Base-by-base conservation (phyloP, 2,797 vertebrate genomes). In the Sandelia bainsii region DNA sequence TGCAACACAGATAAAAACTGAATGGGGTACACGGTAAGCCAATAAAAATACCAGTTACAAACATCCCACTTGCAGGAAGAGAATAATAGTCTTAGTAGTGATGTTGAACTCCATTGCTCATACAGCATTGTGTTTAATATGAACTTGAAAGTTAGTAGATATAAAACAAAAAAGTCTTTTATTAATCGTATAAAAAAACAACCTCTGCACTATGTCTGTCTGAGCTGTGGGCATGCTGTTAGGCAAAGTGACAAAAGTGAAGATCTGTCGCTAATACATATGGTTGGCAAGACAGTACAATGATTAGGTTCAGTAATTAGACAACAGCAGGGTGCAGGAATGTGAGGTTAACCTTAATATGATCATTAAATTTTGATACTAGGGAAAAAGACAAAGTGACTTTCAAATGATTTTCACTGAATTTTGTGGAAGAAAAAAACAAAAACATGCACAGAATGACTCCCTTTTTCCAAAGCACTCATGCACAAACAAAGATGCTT, bases 41-140 rank as follows among this genome's bases (percentile, higher is more conserved):
- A 64, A 71, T 44, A 50, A 63, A 72, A 79, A 52, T 13, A 29
- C 2, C 16, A 58, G 12, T 59, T 40, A 40, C 3, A 57, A 34
- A 66, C 54, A 46, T 8, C 19, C n/a, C 13, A 59, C 34, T 34
- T 34, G 13, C 34, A 56, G 3, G 1, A 25, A 8, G 8, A 61
- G 13, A 68, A 46, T 23, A 54, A 51, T 6, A 20, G 13, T 58
- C 19, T 3, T 40, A 23, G 19, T 5, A n/a, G 62, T 23, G n/a
- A 40, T 20, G 20, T 9, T 62, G 10, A 45, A 51, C 12, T 40
- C n/a, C n/a, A 34, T 74, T 56, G n/a, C 25, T 71, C 58, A 49
- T 19, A 19, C 52, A 3, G 29, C 7, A 29, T 29, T 29, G 29
- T 7, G 3, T 29, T 29, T n/a, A n/a, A 29, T 29, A 29, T 29